Conservation (phyloP, 2,888 invertebrate genomes). For the Chymomyza amoena region DNA sequence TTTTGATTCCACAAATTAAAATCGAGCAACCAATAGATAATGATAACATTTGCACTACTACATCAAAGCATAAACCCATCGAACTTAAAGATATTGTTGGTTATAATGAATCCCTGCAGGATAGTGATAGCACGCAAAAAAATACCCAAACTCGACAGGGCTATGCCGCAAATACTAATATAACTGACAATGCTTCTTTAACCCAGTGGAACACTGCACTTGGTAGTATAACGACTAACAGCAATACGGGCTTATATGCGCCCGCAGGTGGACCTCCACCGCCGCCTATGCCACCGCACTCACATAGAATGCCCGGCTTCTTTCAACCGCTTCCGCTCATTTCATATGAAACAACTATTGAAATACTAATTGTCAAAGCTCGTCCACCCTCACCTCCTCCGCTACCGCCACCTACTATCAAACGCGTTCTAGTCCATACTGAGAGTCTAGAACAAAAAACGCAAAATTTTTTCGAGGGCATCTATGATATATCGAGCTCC, state of each 20-base stretch:
- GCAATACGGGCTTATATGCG: slow-evolving; percentile 41
- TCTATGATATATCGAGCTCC: slow-evolving; percentile 71
- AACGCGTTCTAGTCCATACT: slow-evolving; percentile 76
- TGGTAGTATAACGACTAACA: slow-evolving; percentile 51
- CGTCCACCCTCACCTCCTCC: slow-evolving; percentile 76
- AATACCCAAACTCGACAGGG: slow-evolving; percentile 48
- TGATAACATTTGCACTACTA: slow-evolving; percentile 18
- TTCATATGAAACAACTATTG: slow-evolving; percentile 78
- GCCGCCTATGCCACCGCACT: slow-evolving; percentile 74
- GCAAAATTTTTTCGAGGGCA: slow-evolving; percentile 76
- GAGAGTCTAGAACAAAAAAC: slow-evolving; percentile 78
- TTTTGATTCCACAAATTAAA: slow-evolving; percentile 41
- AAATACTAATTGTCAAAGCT: slow-evolving; percentile 77
- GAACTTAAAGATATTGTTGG: slow-evolving; percentile 61
- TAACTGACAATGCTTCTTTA: slow-evolving; percentile 75
- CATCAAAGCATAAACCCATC: slow-evolving; percentile 55
- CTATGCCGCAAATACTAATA: slow-evolving; percentile 64
- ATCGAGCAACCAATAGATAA: slow-evolving; percentile 37
- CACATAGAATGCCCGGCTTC: slow-evolving; percentile 78
- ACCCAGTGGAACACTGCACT: slow-evolving; percentile 74
- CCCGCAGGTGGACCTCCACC: slow-evolving; percentile 60
- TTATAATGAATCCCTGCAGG: slow-evolving; percentile 63
- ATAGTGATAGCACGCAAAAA: slow-evolving; percentile 45
- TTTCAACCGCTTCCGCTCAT: slow-evolving; percentile 78
- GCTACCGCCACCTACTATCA: slow-evolving; percentile 72